Evolutionary conservation across 2,888 invertebrate genomes (phyloP).

Genomic region (Dromius quadrimaculatus): DNA sequence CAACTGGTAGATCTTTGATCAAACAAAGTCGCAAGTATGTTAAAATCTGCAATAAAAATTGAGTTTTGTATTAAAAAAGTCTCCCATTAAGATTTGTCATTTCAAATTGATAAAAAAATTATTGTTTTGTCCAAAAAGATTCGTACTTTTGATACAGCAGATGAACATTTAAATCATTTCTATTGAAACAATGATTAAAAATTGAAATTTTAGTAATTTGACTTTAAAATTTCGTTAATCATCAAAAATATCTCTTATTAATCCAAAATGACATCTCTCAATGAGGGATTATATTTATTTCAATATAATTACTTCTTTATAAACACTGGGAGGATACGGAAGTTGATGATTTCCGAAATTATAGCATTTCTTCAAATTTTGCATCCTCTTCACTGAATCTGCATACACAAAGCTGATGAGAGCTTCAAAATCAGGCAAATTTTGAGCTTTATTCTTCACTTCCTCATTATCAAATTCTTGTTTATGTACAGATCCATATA

Average conservation of each 20-base stretch:
- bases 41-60: constrained; percentile 72
- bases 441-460: too few species aligned
- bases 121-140: too few species aligned
- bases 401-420: constrained; percentile 80
- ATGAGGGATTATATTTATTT: background rate
- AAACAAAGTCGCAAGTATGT: constrained; percentile 85
- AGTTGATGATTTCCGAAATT: constrained; percentile 76
- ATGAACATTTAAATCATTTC: too few species aligned
- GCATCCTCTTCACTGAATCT: constrained; percentile 73
- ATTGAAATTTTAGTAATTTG: too few species aligned
- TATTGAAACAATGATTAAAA: too few species aligned
- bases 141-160: too few species aligned
- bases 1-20: constrained; percentile 73
- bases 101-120: constrained; percentile 6
- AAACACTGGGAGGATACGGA: constrained; percentile 79
- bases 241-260: too few species aligned
- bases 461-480: constrained; percentile 68
- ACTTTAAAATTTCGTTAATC: too few species aligned
- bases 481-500: constrained; percentile 79
- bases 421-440: constrained; percentile 79
- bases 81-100: background rate
- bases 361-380: constrained; percentile 72
- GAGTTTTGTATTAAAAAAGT: constrained; percentile 2
- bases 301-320: constrained; percentile 74
- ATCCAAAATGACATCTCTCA: too few species aligned